These are phyloP conservation scores for Dallia pectoralis DNA, from an alignment of 2,797 vertebrate species.

Conservation along the genomic window DNA sequence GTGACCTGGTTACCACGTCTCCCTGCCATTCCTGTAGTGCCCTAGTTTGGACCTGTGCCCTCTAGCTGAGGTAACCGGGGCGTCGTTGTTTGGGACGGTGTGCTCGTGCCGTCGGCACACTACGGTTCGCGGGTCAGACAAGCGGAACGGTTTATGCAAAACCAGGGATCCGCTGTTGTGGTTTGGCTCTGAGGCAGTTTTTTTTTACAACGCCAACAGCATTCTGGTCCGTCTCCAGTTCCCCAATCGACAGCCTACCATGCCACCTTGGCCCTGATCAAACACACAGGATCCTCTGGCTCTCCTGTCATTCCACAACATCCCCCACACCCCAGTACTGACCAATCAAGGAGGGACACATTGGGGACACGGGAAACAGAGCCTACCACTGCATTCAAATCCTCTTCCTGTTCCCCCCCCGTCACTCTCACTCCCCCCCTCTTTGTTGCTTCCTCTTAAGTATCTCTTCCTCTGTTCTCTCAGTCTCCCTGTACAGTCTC, in stretches of 20 bases:
- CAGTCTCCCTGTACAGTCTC: neutral
- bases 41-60: too few species aligned
- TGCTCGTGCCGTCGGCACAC: neutral
- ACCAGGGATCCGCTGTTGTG: neutral
- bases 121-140: neutral
- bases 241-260: neutral
- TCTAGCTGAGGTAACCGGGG: too few species aligned
- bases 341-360: conserved; percentile 56
- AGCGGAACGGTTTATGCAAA: neutral
- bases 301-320: conserved; percentile 48
- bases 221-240: neutral
- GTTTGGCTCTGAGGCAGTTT: neutral
- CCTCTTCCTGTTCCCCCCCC: conserved; percentile 66
- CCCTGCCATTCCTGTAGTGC: too few species aligned
- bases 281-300: conserved; percentile 45
- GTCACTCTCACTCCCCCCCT: conserved; percentile 68
- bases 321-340: neutral
- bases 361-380: conserved; percentile 67
- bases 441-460: neutral
- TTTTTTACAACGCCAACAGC: neutral
- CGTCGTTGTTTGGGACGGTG: neutral
- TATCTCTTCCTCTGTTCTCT: conserved; percentile 9
- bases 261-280: conserved; percentile 30
- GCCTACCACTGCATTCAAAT: conserved; percentile 61
- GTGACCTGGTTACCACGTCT: too few species aligned